Conservation (phyloP, 2,113 vertebrate species). For the Emydura subglobosa region DNA sequence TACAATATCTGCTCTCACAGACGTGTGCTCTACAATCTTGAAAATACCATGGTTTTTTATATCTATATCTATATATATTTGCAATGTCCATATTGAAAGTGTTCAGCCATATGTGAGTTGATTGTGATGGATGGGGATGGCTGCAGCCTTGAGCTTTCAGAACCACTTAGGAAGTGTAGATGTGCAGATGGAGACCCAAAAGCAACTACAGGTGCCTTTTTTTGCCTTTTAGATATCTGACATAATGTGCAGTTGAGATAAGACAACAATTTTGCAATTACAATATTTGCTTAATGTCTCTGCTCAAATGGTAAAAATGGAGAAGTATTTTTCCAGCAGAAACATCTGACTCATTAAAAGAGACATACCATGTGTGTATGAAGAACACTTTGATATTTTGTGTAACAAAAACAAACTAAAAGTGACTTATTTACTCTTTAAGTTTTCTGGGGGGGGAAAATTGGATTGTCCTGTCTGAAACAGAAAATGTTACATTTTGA, state of each 20-base stretch:
- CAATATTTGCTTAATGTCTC: slow-evolving; percentile 16
- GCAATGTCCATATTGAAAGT: neutral
- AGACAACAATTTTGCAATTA: slow-evolving; percentile 47
- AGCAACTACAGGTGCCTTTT: neutral
- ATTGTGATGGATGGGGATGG: neutral
- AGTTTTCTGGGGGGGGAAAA: neutral
- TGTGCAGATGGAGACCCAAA: neutral
- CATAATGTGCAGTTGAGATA: slow-evolving; percentile 22
- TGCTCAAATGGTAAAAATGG: slow-evolving; percentile 18
- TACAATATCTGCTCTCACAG: neutral
- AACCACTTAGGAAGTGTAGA: slow-evolving; percentile 8
- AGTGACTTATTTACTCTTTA: neutral
- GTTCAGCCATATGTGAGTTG: neutral
- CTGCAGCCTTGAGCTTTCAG: neutral
- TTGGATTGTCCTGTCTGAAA: slow-evolving; percentile 45
- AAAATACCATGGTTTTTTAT: neutral
- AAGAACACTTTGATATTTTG: neutral
- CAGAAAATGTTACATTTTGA: slow-evolving; percentile 17
- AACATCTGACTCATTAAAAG: slow-evolving; percentile 63
- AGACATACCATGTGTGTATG: neutral
- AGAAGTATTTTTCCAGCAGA: slow-evolving; percentile 33
- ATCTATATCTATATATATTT: neutral
- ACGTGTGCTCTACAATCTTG: neutral
- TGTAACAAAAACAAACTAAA: slow-evolving; percentile 60
- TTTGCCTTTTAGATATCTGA: neutral